A percentile compares a stretch with the other conserved stretches of the same genome.
Conservation (phyloP, 2,888 invertebrate species). For the Agapetus fuscipes region DNA sequence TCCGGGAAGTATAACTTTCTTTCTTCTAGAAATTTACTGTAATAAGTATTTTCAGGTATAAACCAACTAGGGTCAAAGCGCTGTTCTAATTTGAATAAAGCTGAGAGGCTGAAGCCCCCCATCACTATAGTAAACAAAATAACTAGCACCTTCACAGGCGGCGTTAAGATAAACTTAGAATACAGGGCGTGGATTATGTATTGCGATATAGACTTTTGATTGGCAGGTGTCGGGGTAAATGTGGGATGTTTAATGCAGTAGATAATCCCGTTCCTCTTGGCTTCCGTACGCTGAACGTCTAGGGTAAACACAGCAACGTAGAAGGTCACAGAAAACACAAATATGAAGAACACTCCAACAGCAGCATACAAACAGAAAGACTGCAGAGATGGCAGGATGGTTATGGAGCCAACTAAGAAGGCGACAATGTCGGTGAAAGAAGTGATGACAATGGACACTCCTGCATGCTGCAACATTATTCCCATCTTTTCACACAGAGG, state of each 20-base stretch:
- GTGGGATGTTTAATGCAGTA: slow-evolving; percentile 56
- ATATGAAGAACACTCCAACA: slow-evolving; percentile 64
- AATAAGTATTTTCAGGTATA: slow-evolving; percentile 59
- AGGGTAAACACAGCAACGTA: slow-evolving; percentile 68
- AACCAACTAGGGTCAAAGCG: slow-evolving; percentile 76
- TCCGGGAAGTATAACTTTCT: slow-evolving; percentile 54
- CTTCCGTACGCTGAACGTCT: slow-evolving; percentile 55
- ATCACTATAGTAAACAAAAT: slow-evolving; percentile 49
- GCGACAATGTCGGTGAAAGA: slow-evolving; percentile 76
- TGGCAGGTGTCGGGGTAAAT: slow-evolving; percentile 41
- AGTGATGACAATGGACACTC: slow-evolving; percentile 75
- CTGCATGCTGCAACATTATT: slow-evolving; percentile 65
- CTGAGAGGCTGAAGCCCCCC: slow-evolving; percentile 52
- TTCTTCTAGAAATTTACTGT: slow-evolving; percentile 48
- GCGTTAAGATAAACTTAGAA: slow-evolving; percentile 54
- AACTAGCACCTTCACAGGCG: slow-evolving; percentile 55
- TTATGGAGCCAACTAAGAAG: slow-evolving; percentile 67
- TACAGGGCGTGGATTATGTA: slow-evolving; percentile 50
- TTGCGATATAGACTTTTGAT: slow-evolving; percentile 47
- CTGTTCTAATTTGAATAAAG: slow-evolving; percentile 57
- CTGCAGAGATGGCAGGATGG: slow-evolving; percentile 68
- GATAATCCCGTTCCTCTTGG: slow-evolving; percentile 53
- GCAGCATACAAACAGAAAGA: slow-evolving; percentile 79
- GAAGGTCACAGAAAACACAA: slow-evolving; percentile 68
- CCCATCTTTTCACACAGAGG: slow-evolving; percentile 57